Evolutionary conservation across 2,113 vertebrate species (phyloP).

Genomic region (Noctilio leporinus): DNA sequence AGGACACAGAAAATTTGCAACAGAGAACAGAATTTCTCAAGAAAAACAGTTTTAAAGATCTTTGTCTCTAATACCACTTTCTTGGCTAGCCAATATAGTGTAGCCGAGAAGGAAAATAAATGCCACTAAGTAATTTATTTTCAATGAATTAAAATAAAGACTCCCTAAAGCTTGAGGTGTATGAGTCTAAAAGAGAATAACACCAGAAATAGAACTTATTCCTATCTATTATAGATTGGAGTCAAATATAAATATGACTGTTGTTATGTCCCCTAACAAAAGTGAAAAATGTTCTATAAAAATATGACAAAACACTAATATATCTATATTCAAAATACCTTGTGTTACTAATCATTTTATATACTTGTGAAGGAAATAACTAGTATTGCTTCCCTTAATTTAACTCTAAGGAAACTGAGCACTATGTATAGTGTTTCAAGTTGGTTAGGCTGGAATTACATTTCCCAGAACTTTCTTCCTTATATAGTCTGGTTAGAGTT

Average conservation of each 20-base stretch:
- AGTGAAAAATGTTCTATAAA: background rate
- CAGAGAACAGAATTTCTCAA: background rate
- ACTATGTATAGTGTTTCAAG: background rate
- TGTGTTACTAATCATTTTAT: background rate
- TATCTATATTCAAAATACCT: background rate
- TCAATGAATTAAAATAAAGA: slow-evolving; percentile 36
- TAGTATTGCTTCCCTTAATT: background rate
- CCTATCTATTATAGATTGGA: background rate
- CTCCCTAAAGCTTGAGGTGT: background rate
- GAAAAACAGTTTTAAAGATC: slow-evolving; percentile 1
- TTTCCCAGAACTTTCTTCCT: background rate
- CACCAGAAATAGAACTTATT: background rate
- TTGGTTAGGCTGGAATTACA: background rate
- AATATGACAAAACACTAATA: background rate
- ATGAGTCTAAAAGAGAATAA: background rate
- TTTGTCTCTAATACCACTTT: background rate
- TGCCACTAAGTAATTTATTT: slow-evolving; percentile 41
- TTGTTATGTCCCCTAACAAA: background rate
- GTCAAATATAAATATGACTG: background rate
- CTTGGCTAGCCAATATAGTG: slow-evolving; percentile 2
- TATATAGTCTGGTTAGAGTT: background rate
- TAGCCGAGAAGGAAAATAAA: background rate
- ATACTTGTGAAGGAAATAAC: background rate
- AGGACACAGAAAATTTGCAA: slow-evolving; percentile 44
- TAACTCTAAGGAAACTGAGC: background rate